Percentiles rank a stretch among this genome's conserved stretches.
Conservation (phyloP, 2,113 vertebrate genomes). For the Rattus norvegicus region DNA sequence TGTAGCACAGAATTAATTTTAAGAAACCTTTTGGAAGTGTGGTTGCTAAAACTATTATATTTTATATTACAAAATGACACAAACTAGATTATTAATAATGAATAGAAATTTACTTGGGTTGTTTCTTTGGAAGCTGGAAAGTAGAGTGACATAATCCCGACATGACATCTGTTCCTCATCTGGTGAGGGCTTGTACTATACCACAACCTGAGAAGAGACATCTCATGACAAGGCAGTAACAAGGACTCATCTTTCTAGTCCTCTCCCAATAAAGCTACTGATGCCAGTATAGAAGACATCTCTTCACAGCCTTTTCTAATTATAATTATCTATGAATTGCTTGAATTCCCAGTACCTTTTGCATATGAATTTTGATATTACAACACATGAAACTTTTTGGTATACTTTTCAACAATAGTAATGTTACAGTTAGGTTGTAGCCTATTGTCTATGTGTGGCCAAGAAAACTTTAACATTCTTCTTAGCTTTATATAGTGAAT, state of each 20-base stretch:
- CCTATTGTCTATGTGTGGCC: neutral
- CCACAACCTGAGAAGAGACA: too few relatives aligned
- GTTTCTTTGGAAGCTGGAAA: neutral
- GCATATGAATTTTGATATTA: neutral
- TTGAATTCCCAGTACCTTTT: neutral
- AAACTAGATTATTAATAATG: neutral
- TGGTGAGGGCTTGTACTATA: neutral
- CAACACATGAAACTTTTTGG: neutral
- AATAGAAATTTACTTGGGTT: neutral
- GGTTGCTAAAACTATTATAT: neutral
- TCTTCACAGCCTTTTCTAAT: neutral
- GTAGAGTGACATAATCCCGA: too few relatives aligned
- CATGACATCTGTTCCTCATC: neutral
- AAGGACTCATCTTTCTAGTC: too few relatives aligned
- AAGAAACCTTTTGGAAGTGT: neutral
- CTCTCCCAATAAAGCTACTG: neutral
- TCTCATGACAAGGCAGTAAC: neutral
- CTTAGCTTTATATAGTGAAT: neutral
- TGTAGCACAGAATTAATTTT: neutral
- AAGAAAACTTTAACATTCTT: neutral
- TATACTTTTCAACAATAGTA: neutral
- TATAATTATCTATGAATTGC: neutral
- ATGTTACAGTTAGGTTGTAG: neutral
- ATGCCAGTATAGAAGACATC: too few relatives aligned
- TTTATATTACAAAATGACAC: neutral